A percentile compares a stretch with the other conserved stretches of the same genome.
phyloP scores from a whole-genome alignment of 2,113 vertebrate species.

The Centrocercus urophasianus region DNA sequence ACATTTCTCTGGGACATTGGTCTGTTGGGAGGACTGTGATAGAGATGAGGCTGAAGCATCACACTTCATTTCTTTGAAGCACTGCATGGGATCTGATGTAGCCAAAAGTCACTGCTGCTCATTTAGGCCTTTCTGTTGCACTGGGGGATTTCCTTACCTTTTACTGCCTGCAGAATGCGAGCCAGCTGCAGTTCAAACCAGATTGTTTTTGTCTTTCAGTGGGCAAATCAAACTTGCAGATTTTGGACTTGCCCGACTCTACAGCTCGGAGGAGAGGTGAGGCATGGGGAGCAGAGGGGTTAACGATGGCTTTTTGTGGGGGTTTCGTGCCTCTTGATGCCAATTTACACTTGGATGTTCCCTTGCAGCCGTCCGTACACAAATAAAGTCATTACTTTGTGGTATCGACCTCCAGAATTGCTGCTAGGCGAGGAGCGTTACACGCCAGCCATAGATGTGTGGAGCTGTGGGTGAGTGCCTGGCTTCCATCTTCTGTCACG shows the following conservation, averaged over 20 bases:
- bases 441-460: constrained; percentile 97
- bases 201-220: constrained; percentile 75
- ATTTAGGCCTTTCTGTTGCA: rapidly evolving
- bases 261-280: constrained; percentile 98
- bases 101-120: not conserved
- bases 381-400: constrained; percentile 98
- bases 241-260: constrained; percentile 96
- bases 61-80: not conserved
- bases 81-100: not conserved
- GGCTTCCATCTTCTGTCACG: not conserved
- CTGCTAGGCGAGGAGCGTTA: constrained; percentile 96
- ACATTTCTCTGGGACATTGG: rapidly evolving
- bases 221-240: constrained; percentile 97
- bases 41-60: not conserved
- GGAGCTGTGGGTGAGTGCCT: constrained; percentile 95
- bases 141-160: not conserved
- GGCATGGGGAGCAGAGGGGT: not conserved
- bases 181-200: not conserved
- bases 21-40: not conserved
- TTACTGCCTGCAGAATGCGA: not conserved
- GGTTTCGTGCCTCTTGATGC: not conserved
- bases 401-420: constrained; percentile 97
- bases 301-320: rapidly evolving
- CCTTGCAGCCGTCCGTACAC: constrained; percentile 94
- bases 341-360: not conserved